Percentiles rank a stretch among this genome's conserved stretches.
These are phyloP conservation scores for Lamproptera curius DNA, from an alignment of 2,888 invertebrate species.

Conservation along the genomic window DNA sequence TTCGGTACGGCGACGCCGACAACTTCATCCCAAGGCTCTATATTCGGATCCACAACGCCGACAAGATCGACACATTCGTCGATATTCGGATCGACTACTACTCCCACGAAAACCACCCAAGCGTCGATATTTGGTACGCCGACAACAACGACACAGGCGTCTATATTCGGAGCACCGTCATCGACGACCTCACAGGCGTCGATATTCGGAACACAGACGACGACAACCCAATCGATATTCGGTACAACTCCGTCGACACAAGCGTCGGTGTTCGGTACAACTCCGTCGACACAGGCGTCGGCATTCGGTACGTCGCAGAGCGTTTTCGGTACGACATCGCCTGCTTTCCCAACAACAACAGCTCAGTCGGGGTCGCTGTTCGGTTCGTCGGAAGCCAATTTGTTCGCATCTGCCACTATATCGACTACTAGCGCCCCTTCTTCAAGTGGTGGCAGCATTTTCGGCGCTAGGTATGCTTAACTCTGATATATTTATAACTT, in stretches of 20 bases:
- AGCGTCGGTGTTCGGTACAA: slow-evolving; percentile 33
- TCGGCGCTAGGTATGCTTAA: slow-evolving; percentile 52
- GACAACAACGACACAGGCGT: slow-evolving; percentile 33
- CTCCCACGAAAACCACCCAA: slow-evolving; percentile 27
- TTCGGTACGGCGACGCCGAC: slow-evolving; percentile 35
- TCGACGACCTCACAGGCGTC: too few relatives aligned
- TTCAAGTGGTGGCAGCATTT: slow-evolving; percentile 52
- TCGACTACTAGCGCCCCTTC: slow-evolving; percentile 58
- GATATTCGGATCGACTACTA: slow-evolving; percentile 36
- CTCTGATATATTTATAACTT: too few relatives aligned
- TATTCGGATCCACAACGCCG: slow-evolving; percentile 34
- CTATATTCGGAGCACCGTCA: slow-evolving; percentile 31
- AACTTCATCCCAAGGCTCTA: slow-evolving; percentile 30
- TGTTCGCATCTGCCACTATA: slow-evolving; percentile 67
- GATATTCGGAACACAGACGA: slow-evolving; percentile 33
- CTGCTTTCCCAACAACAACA: slow-evolving; percentile 34
- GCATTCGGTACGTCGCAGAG: slow-evolving; percentile 29
- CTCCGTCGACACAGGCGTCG: slow-evolving; percentile 32
- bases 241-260: slow-evolving; percentile 32
- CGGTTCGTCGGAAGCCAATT: slow-evolving; percentile 47
- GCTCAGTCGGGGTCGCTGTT: slow-evolving; percentile 52
- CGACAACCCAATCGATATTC: slow-evolving; percentile 32
- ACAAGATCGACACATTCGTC: slow-evolving; percentile 28
- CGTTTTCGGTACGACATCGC: too few relatives aligned
- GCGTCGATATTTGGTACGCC: slow-evolving; percentile 32